Evolutionary conservation across 2,888 invertebrate genomes (phyloP).

Genomic region (Conomelus anceps): DNA sequence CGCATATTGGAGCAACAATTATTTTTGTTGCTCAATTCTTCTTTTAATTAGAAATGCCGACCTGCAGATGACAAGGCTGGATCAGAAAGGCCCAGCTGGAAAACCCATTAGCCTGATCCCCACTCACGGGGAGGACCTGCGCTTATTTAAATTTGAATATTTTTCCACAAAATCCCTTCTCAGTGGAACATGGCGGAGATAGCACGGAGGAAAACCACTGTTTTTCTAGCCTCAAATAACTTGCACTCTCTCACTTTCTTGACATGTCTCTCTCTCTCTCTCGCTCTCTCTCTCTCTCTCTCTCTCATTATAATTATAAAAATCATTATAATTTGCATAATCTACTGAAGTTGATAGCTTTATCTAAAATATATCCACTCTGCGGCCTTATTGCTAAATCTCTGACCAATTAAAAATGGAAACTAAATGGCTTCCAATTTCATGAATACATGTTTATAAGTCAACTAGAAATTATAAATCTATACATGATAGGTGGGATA

Average conservation of each 20-base stretch:
- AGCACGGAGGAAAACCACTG: not conserved
- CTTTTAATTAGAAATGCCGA: not conserved
- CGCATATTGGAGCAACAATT: not conserved
- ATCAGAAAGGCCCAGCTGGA: not conserved
- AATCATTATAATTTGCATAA: too few species aligned
- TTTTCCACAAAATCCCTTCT: not conserved
- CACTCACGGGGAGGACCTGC: not conserved
- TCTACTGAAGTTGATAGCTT: too few species aligned
- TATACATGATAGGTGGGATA: too few species aligned
- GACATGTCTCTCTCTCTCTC: not conserved
- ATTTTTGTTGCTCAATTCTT: not conserved
- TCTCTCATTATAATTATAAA: too few species aligned
- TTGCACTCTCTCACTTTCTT: not conserved
- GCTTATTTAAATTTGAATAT: not conserved
- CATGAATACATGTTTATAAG: too few species aligned
- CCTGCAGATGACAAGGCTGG: not conserved
- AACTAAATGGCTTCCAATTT: too few species aligned
- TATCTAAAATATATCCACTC: too few species aligned
- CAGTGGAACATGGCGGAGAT: not conserved
- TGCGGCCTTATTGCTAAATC: too few species aligned
- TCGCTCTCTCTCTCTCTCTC: not conserved
- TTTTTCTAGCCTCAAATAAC: not conserved
- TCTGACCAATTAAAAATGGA: too few species aligned
- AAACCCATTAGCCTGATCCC: not conserved
- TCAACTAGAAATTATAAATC: too few species aligned